These are phyloP conservation scores for Pedionomus torquatus DNA, from an alignment of 2,113 vertebrate species.

Conservation along the genomic window DNA sequence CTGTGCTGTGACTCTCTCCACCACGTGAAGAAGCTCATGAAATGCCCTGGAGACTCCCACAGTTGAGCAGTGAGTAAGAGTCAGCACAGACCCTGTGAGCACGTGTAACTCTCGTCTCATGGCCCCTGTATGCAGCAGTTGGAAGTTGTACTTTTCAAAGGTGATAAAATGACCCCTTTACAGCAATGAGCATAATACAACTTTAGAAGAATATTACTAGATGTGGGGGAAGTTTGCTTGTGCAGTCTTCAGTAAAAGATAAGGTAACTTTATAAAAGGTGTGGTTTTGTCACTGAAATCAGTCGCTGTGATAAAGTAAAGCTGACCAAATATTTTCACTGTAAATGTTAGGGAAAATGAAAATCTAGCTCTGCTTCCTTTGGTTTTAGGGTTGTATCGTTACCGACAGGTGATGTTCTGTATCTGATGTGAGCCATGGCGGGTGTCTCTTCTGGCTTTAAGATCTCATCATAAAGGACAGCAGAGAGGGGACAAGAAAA, in stretches of 20 bases:
- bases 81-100: neutral
- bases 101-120: neutral
- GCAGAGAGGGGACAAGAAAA: neutral
- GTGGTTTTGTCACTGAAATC: neutral
- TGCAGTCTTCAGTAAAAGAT: neutral
- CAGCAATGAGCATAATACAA: neutral
- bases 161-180: neutral
- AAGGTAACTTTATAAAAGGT: neutral
- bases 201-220: neutral
- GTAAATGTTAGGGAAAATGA: neutral
- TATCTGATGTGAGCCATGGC: neutral
- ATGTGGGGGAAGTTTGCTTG: neutral
- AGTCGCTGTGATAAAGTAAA: neutral
- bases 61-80: neutral
- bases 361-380: neutral
- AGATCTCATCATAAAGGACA: neutral
- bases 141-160: neutral
- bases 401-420: neutral
- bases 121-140: neutral
- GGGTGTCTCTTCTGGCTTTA: neutral
- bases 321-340: neutral
- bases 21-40: neutral
- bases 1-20: neutral
- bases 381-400: neutral
- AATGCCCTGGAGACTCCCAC: neutral